Evolutionary conservation across 2,888 invertebrate genomes (phyloP).

Genomic region (Aporophyla lueneburgensis): DNA sequence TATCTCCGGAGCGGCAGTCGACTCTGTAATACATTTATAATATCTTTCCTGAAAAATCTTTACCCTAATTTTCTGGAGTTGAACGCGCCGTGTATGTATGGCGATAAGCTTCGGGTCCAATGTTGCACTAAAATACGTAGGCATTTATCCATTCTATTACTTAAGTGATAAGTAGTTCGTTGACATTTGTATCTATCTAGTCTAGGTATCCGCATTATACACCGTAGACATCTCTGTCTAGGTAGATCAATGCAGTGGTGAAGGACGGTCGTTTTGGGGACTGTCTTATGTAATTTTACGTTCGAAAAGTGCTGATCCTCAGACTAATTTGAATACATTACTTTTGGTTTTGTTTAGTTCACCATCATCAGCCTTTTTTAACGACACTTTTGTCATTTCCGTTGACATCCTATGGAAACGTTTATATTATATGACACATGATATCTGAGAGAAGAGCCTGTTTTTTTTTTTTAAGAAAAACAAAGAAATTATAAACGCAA

Average conservation of each 20-base stretch:
- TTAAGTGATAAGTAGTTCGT: slow-evolving; percentile 16
- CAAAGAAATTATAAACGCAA: background rate
- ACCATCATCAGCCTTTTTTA: background rate
- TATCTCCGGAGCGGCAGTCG: background rate
- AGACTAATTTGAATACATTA: no score
- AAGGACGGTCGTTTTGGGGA: no score
- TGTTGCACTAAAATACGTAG: background rate
- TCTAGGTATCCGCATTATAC: no score
- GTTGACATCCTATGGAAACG: background rate
- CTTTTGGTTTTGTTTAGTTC: background rate
- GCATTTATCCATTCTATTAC: slow-evolving; percentile 1
- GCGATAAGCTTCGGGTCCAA: background rate
- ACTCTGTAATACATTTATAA: background rate
- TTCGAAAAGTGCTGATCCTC: no score
- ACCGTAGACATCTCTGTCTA: background rate
- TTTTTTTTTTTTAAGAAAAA: background rate
- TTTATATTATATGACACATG: background rate
- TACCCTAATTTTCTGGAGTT: background rate
- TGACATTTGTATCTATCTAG: background rate
- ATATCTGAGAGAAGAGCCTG: background rate
- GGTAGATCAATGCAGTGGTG: background rate
- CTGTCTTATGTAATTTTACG: no score
- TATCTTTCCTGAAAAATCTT: background rate
- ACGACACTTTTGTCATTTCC: background rate
- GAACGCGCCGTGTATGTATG: background rate